A percentile compares a stretch with the other conserved stretches of the same genome.
These are phyloP conservation scores for Theonella swinhoei DNA, from an alignment of 37 sponge, comb jelly and placozoan genomes.

Conservation along the genomic window DNA sequence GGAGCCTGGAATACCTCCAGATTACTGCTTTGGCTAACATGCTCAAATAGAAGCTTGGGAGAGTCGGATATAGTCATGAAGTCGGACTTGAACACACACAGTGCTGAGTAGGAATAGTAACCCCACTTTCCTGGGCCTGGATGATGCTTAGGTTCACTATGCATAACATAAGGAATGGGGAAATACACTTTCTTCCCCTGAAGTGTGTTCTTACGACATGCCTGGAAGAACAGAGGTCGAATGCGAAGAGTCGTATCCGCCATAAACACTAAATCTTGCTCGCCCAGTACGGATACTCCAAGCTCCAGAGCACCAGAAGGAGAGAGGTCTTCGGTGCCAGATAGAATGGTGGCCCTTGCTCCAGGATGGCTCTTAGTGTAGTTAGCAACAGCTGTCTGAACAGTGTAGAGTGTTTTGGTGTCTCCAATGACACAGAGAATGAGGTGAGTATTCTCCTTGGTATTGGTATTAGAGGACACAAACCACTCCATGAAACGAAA, in stretches of 20 bases:
- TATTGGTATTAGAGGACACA: background rate
- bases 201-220: conserved; percentile 49
- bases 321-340: conserved; percentile 31
- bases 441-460: conserved; percentile 26
- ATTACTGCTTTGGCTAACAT: background rate
- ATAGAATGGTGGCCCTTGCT: conserved; percentile 1
- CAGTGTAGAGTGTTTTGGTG: background rate
- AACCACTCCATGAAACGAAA: conserved; percentile 11
- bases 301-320: conserved; percentile 25
- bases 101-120: conserved; percentile 38
- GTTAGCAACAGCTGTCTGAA: background rate
- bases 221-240: background rate
- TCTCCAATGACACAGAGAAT: conserved; percentile 29
- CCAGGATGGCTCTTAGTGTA: conserved; percentile 20
- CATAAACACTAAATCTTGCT: conserved; percentile 45
- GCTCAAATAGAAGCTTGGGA: background rate
- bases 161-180: conserved; percentile 49
- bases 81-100: conserved; percentile 55
- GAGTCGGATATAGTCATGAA: background rate
- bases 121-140: conserved; percentile 51
- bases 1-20: conserved; percentile 47
- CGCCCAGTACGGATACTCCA: conserved; percentile 16
- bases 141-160: background rate
- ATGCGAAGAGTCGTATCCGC: conserved; percentile 36
- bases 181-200: conserved; percentile 50